Conservation (phyloP, 2,113 vertebrate genomes). For the Podiceps cristatus region DNA sequence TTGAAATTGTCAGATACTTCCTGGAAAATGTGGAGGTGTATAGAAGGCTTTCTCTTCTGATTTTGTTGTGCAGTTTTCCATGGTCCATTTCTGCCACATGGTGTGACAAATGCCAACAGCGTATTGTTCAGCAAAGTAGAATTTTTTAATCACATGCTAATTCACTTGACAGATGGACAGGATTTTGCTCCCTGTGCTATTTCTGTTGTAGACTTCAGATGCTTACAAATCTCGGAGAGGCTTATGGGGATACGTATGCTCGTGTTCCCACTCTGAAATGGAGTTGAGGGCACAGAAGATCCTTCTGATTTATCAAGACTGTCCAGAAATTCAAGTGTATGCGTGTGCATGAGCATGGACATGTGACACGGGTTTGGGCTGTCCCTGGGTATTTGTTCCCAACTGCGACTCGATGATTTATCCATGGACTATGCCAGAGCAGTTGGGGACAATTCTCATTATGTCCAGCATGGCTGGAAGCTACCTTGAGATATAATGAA, state of each 20-base stretch:
- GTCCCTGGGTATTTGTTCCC: not conserved
- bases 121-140: not conserved
- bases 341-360: not conserved
- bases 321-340: not conserved
- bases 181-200: not conserved
- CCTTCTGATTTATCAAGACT: not conserved
- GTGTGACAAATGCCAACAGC: conserved; percentile 15
- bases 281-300: not conserved
- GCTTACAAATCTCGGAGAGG: not conserved
- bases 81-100: not conserved
- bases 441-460: not conserved
- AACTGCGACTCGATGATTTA: not conserved
- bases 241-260: not conserved
- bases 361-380: not conserved
- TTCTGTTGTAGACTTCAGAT: conserved; percentile 1
- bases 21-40: not conserved
- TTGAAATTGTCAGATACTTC: not conserved
- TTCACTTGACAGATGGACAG: conserved; percentile 45
- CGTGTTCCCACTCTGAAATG: not conserved
- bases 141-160: conserved; percentile 20
- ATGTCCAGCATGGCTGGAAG: not conserved
- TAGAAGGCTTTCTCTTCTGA: not conserved
- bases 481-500: not conserved
- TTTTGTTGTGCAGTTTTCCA: not conserved
- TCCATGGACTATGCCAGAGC: not conserved